Conservation (phyloP, 1,140 invertebrate genomes). For the Drosophila simulans region DNA sequence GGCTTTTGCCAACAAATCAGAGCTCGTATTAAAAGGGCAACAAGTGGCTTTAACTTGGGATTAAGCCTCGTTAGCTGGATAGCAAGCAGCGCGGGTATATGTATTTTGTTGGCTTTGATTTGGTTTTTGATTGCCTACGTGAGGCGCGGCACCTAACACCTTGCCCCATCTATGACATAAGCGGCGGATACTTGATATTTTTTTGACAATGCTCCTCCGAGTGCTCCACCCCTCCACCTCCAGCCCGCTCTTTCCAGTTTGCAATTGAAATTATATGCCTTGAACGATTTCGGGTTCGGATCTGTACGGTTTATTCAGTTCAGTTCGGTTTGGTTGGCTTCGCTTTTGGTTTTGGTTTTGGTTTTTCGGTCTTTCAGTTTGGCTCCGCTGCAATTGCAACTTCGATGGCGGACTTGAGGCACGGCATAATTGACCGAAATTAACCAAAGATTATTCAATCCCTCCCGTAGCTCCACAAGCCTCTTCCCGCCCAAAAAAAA, state of each 20-base stretch:
- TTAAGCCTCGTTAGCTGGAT: constrained; percentile 17
- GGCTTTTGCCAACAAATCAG: constrained; percentile 3
- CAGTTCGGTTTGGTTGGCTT: background rate
- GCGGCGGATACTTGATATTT: constrained; percentile 23
- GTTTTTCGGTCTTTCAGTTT: background rate
- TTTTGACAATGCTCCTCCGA: constrained; percentile 62
- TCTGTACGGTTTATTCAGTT: background rate
- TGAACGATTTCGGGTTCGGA: constrained; percentile 40
- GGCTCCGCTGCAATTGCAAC: constrained; percentile 38
- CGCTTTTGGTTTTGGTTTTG: constrained; percentile 10
- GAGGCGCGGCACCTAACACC: constrained; percentile 57
- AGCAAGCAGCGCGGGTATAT: background rate
- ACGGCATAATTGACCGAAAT: constrained; percentile 78
- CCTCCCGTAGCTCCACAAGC: constrained; percentile 10
- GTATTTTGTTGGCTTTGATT: constrained; percentile 9
- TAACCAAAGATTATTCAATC: constrained; percentile 78
- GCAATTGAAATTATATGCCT: constrained; percentile 72
- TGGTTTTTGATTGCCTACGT: constrained; percentile 51
- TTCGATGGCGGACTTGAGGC: constrained; percentile 23
- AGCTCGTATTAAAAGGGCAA: constrained; percentile 33
- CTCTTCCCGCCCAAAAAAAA: background rate
- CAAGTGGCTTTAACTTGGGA: constrained; percentile 25
- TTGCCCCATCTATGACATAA: constrained; percentile 64
- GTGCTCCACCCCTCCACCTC: background rate
- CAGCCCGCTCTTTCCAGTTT: constrained; percentile 18